These are phyloP conservation scores for Rousettus madagascariensis DNA, from an alignment of 2,797 vertebrate genomes.

Conservation along the genomic window DNA sequence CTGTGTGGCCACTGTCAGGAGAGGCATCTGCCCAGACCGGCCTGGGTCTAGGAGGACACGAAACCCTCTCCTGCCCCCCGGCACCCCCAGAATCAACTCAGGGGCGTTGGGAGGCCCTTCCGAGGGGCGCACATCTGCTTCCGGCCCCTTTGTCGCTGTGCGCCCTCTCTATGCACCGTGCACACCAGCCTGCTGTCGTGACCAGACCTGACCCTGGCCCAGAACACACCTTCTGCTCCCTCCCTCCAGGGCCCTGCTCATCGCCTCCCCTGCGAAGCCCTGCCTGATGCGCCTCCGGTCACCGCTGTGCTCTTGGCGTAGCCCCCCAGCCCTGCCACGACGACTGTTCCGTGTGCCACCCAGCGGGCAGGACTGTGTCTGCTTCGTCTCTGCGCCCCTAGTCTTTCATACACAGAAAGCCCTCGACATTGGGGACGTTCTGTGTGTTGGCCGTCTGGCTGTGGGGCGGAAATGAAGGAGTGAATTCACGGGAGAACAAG, in stretches of 20 bases:
- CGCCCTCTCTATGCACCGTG: accelerated
- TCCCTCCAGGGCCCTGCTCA: neutral
- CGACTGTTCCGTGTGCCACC: neutral
- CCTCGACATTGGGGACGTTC: accelerated
- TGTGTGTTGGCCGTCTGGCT: neutral
- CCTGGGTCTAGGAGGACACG: neutral
- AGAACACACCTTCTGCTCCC: neutral
- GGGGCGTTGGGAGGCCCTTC: neutral
- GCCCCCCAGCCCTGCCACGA: neutral
- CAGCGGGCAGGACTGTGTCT: neutral
- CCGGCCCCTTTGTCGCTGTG: accelerated
- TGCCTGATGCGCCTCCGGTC: neutral
- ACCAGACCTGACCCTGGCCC: neutral
- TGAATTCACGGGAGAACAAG: neutral
- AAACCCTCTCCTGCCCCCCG: neutral
- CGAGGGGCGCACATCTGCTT: accelerated
- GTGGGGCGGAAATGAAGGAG: neutral
- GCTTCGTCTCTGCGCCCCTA: too few relatives aligned
- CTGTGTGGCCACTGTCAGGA: neutral
- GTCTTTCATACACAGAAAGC: neutral
- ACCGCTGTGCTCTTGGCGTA: neutral
- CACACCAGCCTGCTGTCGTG: neutral
- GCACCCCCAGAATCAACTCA: neutral
- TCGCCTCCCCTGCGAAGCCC: neutral
- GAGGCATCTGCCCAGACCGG: neutral